Percentiles rank a stretch among this genome's conserved stretches.
Evolutionary conservation across 1,140 invertebrate species (phyloP).

Genomic region (Caerostris extrusa): DNA sequence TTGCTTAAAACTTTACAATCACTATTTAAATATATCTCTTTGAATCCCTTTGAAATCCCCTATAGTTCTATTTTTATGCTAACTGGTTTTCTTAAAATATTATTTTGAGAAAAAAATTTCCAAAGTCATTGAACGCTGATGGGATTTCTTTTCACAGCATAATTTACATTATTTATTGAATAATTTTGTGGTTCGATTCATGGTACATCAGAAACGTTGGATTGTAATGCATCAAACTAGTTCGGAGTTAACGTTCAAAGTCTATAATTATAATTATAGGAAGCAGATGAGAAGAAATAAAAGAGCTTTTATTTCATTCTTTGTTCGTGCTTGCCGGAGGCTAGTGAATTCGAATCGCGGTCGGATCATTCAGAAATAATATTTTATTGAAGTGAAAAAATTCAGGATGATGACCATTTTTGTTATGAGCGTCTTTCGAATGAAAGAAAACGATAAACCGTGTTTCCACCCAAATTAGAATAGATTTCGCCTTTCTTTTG

Average conservation of each 20-base stretch:
- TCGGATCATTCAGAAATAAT: slow-evolving; percentile 45
- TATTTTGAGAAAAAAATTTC: too few species aligned
- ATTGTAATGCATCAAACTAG: slow-evolving; percentile 57
- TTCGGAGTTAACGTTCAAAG: slow-evolving; percentile 51
- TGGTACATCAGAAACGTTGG: background rate
- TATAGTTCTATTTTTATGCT: background rate
- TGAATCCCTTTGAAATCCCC: too few species aligned
- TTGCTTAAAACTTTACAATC: too few species aligned
- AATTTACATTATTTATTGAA: slow-evolving; percentile 40
- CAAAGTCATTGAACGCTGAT: background rate
- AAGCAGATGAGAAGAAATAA: slow-evolving; percentile 48
- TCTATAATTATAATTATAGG: slow-evolving; percentile 72
- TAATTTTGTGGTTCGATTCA: background rate
- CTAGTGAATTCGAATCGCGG: slow-evolving; percentile 30
- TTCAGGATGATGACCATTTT: background rate
- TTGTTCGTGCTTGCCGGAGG: slow-evolving; percentile 53
- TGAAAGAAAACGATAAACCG: slow-evolving; percentile 26
- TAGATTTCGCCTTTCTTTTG: background rate
- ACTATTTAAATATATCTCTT: too few species aligned
- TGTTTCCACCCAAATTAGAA: slow-evolving; percentile 56
- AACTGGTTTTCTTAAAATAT: too few species aligned
- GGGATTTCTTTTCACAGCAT: background rate
- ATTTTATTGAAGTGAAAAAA: slow-evolving; percentile 57
- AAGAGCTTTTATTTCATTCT: slow-evolving; percentile 55
- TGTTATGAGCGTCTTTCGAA: slow-evolving; percentile 13